These are phyloP conservation scores for Thaumetopoea pityocampa DNA, from an alignment of 1,140 invertebrate species.

Conservation along the genomic window DNA sequence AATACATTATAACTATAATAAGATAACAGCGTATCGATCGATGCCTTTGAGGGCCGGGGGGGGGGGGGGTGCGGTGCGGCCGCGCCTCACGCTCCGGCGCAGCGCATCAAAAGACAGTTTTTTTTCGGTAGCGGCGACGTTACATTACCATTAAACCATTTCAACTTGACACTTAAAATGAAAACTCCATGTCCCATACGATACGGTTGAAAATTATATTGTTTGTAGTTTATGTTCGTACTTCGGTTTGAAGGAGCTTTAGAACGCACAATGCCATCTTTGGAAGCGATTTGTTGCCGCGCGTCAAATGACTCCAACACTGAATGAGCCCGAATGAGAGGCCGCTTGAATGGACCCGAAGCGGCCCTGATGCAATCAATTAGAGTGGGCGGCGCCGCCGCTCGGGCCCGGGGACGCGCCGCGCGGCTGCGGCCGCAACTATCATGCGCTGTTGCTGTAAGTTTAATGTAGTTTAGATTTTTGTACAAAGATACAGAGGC, in stretches of 20 bases:
- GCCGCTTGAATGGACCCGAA: slow-evolving; percentile 28
- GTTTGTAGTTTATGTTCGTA: not conserved
- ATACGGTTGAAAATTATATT: slow-evolving; percentile 2
- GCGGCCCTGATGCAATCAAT: slow-evolving; percentile 63
- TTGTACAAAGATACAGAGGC: too few species aligned
- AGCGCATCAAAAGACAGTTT: too few species aligned
- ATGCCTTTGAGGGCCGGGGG: too few species aligned
- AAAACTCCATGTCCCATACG: slow-evolving; percentile 4
- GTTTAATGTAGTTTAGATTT: too few species aligned
- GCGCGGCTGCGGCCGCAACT: too few species aligned
- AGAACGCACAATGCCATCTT: slow-evolving; percentile 27
- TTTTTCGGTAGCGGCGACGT: too few species aligned
- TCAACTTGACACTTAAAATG: not conserved
- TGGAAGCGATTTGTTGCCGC: slow-evolving; percentile 51
- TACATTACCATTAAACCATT: not conserved
- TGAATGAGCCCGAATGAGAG: slow-evolving; percentile 38
- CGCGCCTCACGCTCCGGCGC: too few species aligned
- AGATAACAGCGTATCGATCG: slow-evolving; percentile 49
- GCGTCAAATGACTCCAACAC: slow-evolving; percentile 45
- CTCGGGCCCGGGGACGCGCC: not conserved
- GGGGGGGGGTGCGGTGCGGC: too few species aligned
- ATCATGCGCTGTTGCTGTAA: too few species aligned
- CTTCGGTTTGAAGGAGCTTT: slow-evolving; percentile 1
- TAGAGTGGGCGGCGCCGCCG: slow-evolving; percentile 45
- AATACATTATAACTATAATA: slow-evolving; percentile 54